These are phyloP conservation scores for Dryococelus australis DNA, from an alignment of 2,888 invertebrate species.

Conservation along the genomic window DNA sequence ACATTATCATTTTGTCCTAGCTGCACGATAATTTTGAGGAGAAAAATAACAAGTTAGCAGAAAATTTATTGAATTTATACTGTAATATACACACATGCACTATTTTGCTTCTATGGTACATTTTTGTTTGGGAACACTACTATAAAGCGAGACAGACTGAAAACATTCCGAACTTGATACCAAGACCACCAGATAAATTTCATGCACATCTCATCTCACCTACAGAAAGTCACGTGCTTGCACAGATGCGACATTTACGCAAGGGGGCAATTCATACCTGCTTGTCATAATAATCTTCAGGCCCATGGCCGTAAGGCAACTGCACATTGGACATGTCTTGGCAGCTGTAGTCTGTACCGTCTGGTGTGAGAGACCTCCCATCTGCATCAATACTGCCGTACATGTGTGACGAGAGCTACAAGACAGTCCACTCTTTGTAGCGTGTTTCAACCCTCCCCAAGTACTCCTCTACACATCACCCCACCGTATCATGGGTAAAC, in stretches of 20 bases:
- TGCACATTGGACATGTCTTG: not conserved
- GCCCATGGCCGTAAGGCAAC: not conserved
- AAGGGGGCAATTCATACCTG: not conserved
- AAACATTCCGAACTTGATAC: too few relatives aligned
- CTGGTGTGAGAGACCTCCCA: not conserved
- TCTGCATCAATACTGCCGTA: slow-evolving; percentile 1
- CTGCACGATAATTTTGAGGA: too few relatives aligned
- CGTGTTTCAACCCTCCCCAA: not conserved
- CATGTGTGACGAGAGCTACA: not conserved
- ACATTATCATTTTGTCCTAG: too few relatives aligned
- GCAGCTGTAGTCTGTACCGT: not conserved
- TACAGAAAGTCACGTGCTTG: not conserved
- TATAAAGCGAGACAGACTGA: too few relatives aligned
- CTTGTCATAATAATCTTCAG: not conserved
- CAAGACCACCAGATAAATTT: too few relatives aligned
- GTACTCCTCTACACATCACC: too few relatives aligned
- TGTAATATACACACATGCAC: too few relatives aligned
- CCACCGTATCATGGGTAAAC: too few relatives aligned
- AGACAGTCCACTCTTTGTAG: not conserved
- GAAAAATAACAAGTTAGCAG: too few relatives aligned
- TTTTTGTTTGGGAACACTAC: too few relatives aligned
- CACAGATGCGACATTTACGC: not conserved
- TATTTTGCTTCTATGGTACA: too few relatives aligned
- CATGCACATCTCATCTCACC: not conserved
- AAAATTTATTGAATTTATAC: too few relatives aligned